Evolutionary conservation across 2,797 vertebrate genomes (phyloP), one percentile per base, ranked within the genome.

Genomic region (Gymnothorax reevesii): DNA sequence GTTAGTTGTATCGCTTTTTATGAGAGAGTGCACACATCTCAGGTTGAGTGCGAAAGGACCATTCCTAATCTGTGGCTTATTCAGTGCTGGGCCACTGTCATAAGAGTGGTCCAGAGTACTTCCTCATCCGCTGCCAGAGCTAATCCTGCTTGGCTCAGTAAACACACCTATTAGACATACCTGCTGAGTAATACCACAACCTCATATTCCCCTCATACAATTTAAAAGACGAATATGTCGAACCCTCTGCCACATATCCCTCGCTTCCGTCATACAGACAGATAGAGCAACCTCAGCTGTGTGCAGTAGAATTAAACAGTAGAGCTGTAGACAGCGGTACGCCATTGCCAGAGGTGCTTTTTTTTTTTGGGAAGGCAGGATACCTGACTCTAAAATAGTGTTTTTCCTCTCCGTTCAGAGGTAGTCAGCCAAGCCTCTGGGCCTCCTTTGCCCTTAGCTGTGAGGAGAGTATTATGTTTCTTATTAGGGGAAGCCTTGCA

Each of bases 401-500:
- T 54, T 79, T 42, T 55, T 55, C 52, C 55, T 55, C 12, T 80
- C 17, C n/a, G 52, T 54, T 54, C 49, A 55, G 9, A 80, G 22
- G 77, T 52, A 80, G 49, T 49, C 73, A 77, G 73, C 77, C 7
- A 0, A 55, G 77, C 77, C 4, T 3, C 7, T n/a, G 7, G 22
- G 77, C 77, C 77, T 80, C 42, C 49, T 77, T 7, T 17, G 77
- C 77, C 49, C 77, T 52, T 7, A 10, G 20, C 77, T 54, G 17
- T 20, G 17, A 7, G 20, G 77, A 55, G 52, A 55, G 49, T 80
- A 55, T 80, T 55, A 22, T n/a, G 52, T 80, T 80, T 80, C 77
- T 54, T 80, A 55, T 80, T 20, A 80, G n/a, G 77, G 49, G 52
- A 80, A 20, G 77, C 77, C 77, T 80, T 54, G 17, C 77, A 55